These are phyloP conservation scores for Euschistus heros DNA, from an alignment of 1,140 invertebrate genomes.

Conservation along the genomic window DNA sequence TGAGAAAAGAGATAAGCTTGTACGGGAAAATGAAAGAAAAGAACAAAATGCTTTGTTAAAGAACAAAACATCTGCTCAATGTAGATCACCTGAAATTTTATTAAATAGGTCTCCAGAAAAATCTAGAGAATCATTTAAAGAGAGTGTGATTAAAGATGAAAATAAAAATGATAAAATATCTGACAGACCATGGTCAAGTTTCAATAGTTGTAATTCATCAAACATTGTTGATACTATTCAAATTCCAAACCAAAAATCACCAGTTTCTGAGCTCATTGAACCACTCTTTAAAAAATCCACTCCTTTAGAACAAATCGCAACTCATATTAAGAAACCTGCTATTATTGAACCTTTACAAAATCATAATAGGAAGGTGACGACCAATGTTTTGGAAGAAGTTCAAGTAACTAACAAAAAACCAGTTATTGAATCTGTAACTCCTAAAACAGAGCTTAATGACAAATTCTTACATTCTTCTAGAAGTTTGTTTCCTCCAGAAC, in stretches of 20 bases:
- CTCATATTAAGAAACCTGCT: too few relatives aligned
- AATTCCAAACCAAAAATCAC: not conserved
- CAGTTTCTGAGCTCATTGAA: not conserved
- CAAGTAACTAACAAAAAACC: not conserved
- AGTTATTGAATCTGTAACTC: slow-evolving; percentile 2
- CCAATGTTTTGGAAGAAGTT: not conserved
- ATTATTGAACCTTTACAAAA: not conserved
- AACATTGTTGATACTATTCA: not conserved
- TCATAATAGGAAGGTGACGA: not conserved
- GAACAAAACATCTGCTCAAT: slow-evolving; percentile 23
- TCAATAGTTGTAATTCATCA: not conserved
- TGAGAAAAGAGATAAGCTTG: slow-evolving; percentile 29
- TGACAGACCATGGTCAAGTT: not conserved
- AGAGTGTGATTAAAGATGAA: slow-evolving; percentile 21
- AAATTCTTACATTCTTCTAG: not conserved
- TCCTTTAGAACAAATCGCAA: too few relatives aligned
- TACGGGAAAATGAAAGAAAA: slow-evolving; percentile 26
- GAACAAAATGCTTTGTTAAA: slow-evolving; percentile 16
- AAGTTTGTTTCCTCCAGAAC: slow-evolving; percentile 25
- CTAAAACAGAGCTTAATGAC: not conserved
- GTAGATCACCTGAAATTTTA: slow-evolving; percentile 24
- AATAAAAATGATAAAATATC: slow-evolving; percentile 21
- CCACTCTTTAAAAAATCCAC: too few relatives aligned
- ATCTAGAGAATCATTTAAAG: slow-evolving; percentile 23
- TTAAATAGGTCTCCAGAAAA: slow-evolving; percentile 18